These are phyloP conservation scores for Pomatostomus ruficeps DNA, from an alignment of 2,113 vertebrate genomes.

Conservation along the genomic window DNA sequence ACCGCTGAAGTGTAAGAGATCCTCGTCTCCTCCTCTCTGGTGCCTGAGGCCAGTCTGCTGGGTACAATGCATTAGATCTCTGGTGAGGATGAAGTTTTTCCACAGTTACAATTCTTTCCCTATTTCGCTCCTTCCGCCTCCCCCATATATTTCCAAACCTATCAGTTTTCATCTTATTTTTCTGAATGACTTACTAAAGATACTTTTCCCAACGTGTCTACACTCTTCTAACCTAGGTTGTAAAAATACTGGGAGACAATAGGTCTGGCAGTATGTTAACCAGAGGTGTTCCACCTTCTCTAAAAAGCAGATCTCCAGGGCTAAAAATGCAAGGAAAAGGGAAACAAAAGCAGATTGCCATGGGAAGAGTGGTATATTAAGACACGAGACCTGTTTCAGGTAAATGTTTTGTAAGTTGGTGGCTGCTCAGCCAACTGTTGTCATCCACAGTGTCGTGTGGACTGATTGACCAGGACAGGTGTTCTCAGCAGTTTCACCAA, in stretches of 20 bases:
- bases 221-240: not conserved
- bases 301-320: not conserved
- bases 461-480: not conserved
- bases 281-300: not conserved
- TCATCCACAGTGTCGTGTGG: not conserved
- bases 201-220: not conserved
- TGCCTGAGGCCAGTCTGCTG: not conserved
- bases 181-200: not conserved
- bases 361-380: not conserved
- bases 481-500: not conserved
- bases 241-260: not conserved
- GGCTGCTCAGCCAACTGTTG: not conserved
- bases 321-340: not conserved
- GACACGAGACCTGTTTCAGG: not conserved
- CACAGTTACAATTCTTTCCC: not conserved
- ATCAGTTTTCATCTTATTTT: not conserved
- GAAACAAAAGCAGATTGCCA: not conserved
- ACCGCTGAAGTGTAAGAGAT: not conserved
- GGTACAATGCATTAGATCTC: not conserved
- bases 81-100: not conserved
- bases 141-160: not conserved
- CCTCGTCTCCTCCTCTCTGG: not conserved
- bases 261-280: not conserved
- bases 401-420: not conserved
- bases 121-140: not conserved